Conservation (phyloP, 1,140 invertebrate genomes). For the Adoxophyes honmai region DNA sequence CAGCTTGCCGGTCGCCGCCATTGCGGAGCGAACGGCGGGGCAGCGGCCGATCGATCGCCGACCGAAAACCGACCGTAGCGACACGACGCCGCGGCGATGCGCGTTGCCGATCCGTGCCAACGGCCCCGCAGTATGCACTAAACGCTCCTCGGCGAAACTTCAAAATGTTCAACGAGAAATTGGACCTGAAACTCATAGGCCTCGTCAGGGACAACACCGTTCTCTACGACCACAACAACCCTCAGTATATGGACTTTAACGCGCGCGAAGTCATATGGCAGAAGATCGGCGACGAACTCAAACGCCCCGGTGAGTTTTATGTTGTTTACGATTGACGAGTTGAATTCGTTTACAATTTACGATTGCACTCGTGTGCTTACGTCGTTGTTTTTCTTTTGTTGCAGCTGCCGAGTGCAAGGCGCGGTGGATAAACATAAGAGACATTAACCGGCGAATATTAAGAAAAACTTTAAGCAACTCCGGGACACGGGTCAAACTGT, state of each 20-base stretch:
- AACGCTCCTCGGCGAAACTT: slow-evolving; percentile 11
- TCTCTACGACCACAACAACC: slow-evolving; percentile 55
- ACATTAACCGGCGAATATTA: slow-evolving; percentile 58
- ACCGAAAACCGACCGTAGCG: slow-evolving; percentile 21
- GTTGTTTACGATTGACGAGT: slow-evolving; percentile 15
- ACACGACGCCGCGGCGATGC: slow-evolving; percentile 17
- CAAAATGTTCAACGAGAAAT: slow-evolving; percentile 47
- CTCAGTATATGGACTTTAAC: slow-evolving; percentile 65
- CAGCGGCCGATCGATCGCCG: slow-evolving; percentile 4
- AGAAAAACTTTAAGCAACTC: slow-evolving; percentile 38
- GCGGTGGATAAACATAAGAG: slow-evolving; percentile 70
- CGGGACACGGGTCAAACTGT: slow-evolving; percentile 27
- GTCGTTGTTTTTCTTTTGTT: slow-evolving; percentile 16
- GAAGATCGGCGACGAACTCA: slow-evolving; percentile 62
- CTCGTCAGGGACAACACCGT: slow-evolving; percentile 50
- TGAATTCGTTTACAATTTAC: slow-evolving; percentile 25
- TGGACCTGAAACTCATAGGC: slow-evolving; percentile 50
- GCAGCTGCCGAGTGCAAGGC: slow-evolving; percentile 61
- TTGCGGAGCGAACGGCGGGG: background rate
- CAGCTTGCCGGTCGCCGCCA: background rate
- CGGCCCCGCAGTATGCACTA: background rate
- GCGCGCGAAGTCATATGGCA: slow-evolving; percentile 65
- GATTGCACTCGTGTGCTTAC: background rate
- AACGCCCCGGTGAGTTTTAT: slow-evolving; percentile 49
- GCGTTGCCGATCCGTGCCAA: slow-evolving; percentile 15